Conservation (phyloP, 2,797 vertebrate species). For the Platalea minor region DNA sequence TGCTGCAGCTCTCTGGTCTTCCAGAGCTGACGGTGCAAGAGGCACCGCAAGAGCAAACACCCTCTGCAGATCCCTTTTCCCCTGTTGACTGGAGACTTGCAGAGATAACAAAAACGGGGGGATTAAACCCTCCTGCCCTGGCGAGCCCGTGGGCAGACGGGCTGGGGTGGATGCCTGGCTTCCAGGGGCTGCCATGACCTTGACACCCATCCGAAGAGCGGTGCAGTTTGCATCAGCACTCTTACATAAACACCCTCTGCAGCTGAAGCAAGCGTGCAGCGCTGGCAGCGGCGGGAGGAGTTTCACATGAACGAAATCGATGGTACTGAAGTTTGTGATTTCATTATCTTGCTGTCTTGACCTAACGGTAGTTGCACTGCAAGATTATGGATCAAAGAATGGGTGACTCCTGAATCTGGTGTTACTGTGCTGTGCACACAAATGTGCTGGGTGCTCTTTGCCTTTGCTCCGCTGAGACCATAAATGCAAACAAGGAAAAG, state of each 20-base stretch:
- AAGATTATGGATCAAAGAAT: accelerated
- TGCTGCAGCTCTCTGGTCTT: neutral
- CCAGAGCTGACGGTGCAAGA: neutral
- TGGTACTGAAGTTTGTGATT: neutral
- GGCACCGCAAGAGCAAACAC: neutral
- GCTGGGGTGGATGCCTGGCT: accelerated
- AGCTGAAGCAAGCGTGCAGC: accelerated
- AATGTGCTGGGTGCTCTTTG: neutral
- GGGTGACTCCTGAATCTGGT: neutral
- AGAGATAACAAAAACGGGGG: accelerated
- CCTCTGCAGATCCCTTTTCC: neutral
- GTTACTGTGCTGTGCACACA: accelerated
- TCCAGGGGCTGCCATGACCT: neutral
- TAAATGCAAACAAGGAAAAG: too few relatives aligned
- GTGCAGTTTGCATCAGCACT: neutral
- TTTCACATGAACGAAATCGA: accelerated
- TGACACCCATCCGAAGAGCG: accelerated
- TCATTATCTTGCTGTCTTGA: accelerated
- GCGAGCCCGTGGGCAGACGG: accelerated
- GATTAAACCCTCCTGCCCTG: neutral
- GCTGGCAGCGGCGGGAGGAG: neutral
- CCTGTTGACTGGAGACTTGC: accelerated
- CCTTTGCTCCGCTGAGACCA: neutral
- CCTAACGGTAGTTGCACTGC: accelerated
- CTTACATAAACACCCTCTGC: accelerated